These are phyloP conservation scores for Alethe diademata DNA, from an alignment of 2,113 vertebrate species.

Conservation along the genomic window DNA sequence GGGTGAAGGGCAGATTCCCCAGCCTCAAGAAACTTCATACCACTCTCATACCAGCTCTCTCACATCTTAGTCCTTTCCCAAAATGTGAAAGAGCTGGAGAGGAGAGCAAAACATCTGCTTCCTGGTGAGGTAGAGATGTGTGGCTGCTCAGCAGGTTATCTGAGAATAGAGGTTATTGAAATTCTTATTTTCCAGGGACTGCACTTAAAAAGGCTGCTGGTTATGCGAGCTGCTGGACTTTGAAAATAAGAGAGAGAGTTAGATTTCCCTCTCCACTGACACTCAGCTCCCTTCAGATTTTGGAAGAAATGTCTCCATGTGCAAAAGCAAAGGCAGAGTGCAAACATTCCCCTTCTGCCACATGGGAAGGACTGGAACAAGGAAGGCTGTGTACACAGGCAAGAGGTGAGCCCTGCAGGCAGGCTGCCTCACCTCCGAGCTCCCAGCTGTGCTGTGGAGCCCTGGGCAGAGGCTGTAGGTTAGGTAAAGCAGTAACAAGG, in stretches of 20 bases:
- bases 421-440: neutral
- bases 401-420: neutral
- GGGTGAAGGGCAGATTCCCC: neutral
- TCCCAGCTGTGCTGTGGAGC: neutral
- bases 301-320: neutral
- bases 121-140: neutral
- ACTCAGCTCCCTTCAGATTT: neutral
- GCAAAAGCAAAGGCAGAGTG: neutral
- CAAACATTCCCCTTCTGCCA: neutral
- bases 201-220: neutral
- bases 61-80: neutral
- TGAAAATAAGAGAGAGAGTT: neutral
- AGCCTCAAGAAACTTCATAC: neutral
- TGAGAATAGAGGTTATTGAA: neutral
- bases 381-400: neutral
- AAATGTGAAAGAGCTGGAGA: neutral
- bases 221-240: neutral
- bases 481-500: neutral
- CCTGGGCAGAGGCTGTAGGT: neutral
- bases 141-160: neutral
- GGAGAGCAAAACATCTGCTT: neutral
- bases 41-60: neutral
- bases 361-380: neutral
- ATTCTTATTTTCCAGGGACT: constrained; percentile 20
- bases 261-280: neutral